phyloP scores from a whole-genome alignment of 2,888 invertebrate species.

The Microplitis manilae region DNA sequence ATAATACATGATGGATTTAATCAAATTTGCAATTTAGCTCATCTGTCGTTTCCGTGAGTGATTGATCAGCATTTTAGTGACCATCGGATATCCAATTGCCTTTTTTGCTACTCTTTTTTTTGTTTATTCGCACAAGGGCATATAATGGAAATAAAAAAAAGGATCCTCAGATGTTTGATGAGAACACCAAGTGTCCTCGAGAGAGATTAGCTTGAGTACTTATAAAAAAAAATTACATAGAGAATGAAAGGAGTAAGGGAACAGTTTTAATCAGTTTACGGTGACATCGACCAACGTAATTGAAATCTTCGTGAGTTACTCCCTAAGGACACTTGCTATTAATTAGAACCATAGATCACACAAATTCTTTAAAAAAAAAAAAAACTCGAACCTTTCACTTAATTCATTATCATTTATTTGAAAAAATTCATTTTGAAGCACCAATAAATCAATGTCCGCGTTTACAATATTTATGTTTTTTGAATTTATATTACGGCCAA shows the following conservation, averaged over 20 bases:
- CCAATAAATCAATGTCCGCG: too few species aligned
- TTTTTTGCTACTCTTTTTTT: too few species aligned
- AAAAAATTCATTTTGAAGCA: too few species aligned
- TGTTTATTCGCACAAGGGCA: neutral
- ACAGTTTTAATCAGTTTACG: slow-evolving; percentile 1
- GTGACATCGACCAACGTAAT: neutral
- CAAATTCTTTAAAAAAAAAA: neutral
- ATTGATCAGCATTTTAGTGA: too few species aligned
- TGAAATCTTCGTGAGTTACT: neutral
- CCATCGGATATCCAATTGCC: too few species aligned
- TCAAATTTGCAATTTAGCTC: too few species aligned
- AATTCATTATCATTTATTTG: too few species aligned
- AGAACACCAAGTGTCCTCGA: neutral
- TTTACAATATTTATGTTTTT: too few species aligned
- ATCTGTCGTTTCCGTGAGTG: too few species aligned
- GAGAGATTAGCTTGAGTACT: neutral
- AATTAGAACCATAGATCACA: neutral
- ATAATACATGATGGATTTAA: too few species aligned
- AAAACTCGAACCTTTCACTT: neutral
- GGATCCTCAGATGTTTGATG: neutral
- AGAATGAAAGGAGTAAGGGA: neutral
- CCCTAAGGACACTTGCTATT: neutral
- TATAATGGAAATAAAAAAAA: neutral
- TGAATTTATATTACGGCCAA: too few species aligned
- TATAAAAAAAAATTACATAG: neutral